These are phyloP conservation scores for Peromyscus californicus DNA, from an alignment of 2,113 vertebrate species.

Conservation along the genomic window DNA sequence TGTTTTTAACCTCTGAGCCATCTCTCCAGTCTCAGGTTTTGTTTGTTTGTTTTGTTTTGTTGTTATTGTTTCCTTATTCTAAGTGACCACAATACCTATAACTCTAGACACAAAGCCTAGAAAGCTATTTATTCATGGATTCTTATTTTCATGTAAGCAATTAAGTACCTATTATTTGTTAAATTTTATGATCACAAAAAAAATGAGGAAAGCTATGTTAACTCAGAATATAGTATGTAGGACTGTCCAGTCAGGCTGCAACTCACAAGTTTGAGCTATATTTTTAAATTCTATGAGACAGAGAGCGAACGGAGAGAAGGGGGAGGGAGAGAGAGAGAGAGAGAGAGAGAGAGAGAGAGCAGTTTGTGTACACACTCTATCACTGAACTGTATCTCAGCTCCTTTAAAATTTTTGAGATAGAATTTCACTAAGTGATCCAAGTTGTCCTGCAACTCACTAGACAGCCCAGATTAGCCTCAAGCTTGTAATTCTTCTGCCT, in stretches of 20 bases:
- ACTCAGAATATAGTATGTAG: neutral
- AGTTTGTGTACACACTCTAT: neutral
- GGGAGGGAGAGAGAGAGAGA: neutral
- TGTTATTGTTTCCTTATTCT: neutral
- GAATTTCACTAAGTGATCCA: neutral
- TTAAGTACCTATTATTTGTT: neutral
- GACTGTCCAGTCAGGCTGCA: neutral
- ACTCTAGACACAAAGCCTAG: neutral
- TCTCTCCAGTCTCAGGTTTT: too few species aligned
- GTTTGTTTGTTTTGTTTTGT: too few species aligned
- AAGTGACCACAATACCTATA: neutral
- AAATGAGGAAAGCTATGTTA: neutral
- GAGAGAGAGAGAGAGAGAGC: neutral
- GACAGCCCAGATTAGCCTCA: neutral
- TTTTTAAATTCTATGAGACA: neutral
- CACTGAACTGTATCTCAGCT: neutral
- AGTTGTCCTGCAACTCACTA: neutral
- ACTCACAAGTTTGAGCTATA: neutral
- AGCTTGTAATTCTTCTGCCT: neutral
- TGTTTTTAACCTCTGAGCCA: too few species aligned
- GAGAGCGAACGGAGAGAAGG: neutral
- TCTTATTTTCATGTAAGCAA: neutral
- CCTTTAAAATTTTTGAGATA: neutral
- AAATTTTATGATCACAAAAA: neutral
- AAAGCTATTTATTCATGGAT: neutral